Evolutionary conservation across 2,797 vertebrate species (phyloP), one percentile per base, ranked within the genome.

Genomic region (Aulostomus chinensis): DNA sequence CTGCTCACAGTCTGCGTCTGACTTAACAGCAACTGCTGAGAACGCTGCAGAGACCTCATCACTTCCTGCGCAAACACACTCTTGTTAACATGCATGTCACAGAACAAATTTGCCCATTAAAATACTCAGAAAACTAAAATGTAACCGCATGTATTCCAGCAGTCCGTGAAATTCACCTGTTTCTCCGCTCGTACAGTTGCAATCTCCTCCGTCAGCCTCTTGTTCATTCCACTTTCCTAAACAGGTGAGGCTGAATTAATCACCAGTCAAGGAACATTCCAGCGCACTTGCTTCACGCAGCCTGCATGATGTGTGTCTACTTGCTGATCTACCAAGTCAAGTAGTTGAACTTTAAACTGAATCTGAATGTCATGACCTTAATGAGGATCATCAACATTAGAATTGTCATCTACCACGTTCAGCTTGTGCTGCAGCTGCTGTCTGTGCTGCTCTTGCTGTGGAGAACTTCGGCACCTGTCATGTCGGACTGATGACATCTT

Each of bases 181-280:
- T 95, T 98, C 70, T 94, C 94, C 80, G 86, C 80, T 86, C 88
- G 90, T 28, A 92, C 70, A 20, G 30, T 40, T 9, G 3, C 28
- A 42, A 89, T 91, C 72, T 94, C 93, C 65, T 93, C 90, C 56
- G 50, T 57, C 9, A 96, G 69, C 63, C 87, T 94, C 80, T 86
- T 90, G 83, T 88, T 95, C 71, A 96, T 75, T 72, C 93, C 89
- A 5, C 52, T 83, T 81, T 95, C 94, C 96, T 98, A 40, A 40
- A 68, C 46, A 60, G 9, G 14, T 33, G 16, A 18, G 4, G n/a
- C 2, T 36, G 2, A n/a, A n/a, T 26, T n/a, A 9, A 26, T 25
- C 11, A 16, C 11, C 20, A 33, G 30, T 22, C 22, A 4, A 46
- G 1, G 1, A n/a, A 9, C 20, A 3, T 33, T 10, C 9, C 13